Evolutionary conservation across 2,113 vertebrate genomes (phyloP).

Genomic region (Neodontobutis hainanensis): DNA sequence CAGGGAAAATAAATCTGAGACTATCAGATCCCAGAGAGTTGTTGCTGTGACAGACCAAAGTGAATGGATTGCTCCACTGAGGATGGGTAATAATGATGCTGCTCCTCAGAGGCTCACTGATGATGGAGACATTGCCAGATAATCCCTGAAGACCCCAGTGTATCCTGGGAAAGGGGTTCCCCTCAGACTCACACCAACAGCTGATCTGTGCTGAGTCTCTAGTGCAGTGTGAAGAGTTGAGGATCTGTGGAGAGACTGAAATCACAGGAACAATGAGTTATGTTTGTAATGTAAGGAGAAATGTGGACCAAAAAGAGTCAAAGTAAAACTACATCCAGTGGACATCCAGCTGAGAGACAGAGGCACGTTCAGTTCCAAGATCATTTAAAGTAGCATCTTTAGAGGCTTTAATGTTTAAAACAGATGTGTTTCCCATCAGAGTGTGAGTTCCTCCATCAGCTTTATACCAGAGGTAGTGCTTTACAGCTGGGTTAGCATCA

Average conservation of each 20-base stretch:
- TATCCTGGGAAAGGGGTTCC: slow-evolving; percentile 33
- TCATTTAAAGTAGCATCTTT: neutral
- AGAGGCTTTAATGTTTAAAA: too few relatives aligned
- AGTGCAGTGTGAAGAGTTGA: slow-evolving; percentile 23
- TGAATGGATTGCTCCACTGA: neutral
- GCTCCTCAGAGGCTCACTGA: slow-evolving; percentile 15
- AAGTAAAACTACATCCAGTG: neutral
- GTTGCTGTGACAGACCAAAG: slow-evolving; percentile 25
- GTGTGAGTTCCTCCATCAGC: too few relatives aligned
- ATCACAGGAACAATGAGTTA: neutral
- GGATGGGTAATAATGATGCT: slow-evolving; percentile 6
- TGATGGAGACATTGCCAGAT: slow-evolving; percentile 17
- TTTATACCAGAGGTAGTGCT: too few relatives aligned
- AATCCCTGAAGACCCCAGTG: slow-evolving; percentile 28
- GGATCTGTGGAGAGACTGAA: slow-evolving; percentile 34
- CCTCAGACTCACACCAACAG: slow-evolving; percentile 39
- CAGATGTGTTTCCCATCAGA: too few relatives aligned
- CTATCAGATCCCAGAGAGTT: slow-evolving; percentile 39
- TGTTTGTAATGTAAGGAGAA: neutral
- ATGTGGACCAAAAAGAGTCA: neutral
- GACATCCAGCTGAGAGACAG: neutral
- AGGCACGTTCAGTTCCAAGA: too few relatives aligned
- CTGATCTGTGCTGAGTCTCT: neutral
- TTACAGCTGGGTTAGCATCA: too few relatives aligned
- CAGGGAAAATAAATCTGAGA: neutral